phyloP scores from a whole-genome alignment of 2,888 invertebrate species.

The Hipparchia semele region DNA sequence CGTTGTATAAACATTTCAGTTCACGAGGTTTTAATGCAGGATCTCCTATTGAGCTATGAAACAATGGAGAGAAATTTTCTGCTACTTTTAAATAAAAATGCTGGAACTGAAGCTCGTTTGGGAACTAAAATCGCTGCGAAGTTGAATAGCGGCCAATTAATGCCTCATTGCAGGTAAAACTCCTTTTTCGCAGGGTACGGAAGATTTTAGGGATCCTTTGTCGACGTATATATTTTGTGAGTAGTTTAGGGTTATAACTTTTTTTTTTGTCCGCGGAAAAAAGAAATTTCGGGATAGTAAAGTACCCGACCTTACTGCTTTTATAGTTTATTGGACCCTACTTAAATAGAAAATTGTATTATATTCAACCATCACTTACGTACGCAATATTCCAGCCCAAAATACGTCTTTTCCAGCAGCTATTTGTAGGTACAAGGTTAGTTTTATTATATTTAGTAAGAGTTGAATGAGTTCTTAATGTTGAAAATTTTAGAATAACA shows the following conservation, averaged over 20 bases:
- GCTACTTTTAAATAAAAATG: constrained; percentile 24
- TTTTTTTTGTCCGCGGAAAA: no score
- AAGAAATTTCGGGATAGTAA: no score
- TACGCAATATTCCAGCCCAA: no score
- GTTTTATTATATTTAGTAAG: no score
- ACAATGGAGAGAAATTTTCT: constrained; percentile 23
- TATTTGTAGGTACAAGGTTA: no score
- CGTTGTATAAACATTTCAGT: constrained; percentile 11
- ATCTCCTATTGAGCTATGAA: constrained; percentile 13
- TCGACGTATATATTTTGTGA: not conserved
- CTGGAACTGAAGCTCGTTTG: constrained; percentile 12
- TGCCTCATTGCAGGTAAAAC: constrained; percentile 21
- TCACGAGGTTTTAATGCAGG: not conserved
- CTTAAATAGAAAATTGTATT: no score
- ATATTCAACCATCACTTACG: no score
- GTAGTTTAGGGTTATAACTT: not conserved
- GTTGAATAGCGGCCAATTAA: constrained; percentile 25
- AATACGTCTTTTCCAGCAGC: no score
- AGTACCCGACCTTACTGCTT: no score
- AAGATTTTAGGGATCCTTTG: constrained; percentile 9
- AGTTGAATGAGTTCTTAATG: no score
- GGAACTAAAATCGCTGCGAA: constrained; percentile 14
- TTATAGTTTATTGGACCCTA: no score
- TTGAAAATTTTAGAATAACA: no score
- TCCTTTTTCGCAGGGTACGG: constrained; percentile 10